Base-by-base conservation (phyloP, 2,113 vertebrate genomes). In the Cricetomys ansorgei region DNA sequence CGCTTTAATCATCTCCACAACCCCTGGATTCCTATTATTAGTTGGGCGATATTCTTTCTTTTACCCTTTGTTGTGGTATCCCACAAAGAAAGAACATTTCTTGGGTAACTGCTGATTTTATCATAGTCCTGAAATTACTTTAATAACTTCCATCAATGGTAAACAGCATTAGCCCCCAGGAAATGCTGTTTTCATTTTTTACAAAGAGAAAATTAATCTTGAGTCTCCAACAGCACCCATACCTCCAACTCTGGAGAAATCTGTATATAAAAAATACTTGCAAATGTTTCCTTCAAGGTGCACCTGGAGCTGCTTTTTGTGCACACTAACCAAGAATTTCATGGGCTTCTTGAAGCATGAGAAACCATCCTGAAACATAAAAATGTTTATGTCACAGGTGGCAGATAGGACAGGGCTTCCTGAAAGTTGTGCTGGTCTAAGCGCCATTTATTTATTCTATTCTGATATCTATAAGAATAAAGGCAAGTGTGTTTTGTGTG, bases 181-280 rank as follows among this genome's bases (percentile, higher is more conserved):
- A 80, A 75, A n/a, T 89, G n/a, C 4, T 77, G 10, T 67, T 96
- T 48, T 76, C 57, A 53, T 86, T 84, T 84, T 75, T 15, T 57
- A 23, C 25, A 88, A 94, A 88, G 48, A 77, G 17, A 40, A 94
- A 96, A 45, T 89, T 92, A 92, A 76, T n/a, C 23, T 53, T 75
- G 69, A 65, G 73, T 80, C 88, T 90, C 16, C 29, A 84, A 40
- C 6, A 53, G 4, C 5, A 70, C 7, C 50, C 25, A 19, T 84
- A 21, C 8, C 59, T 73, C 25, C 25, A 50, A 86, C 16, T 93
- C 48, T 15, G 5, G 29, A 34, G 31, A 92, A 94, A 75, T 84
- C 43, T 40, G 4, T 87, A 8, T 53, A 29, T 50, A 50, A 85
- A 50, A 85, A 94, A 84, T 79, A 31, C 48, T 90, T 70, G 16